phyloP scores from a whole-genome alignment of 2,888 invertebrate genomes.

The Stratiomys singularior region DNA sequence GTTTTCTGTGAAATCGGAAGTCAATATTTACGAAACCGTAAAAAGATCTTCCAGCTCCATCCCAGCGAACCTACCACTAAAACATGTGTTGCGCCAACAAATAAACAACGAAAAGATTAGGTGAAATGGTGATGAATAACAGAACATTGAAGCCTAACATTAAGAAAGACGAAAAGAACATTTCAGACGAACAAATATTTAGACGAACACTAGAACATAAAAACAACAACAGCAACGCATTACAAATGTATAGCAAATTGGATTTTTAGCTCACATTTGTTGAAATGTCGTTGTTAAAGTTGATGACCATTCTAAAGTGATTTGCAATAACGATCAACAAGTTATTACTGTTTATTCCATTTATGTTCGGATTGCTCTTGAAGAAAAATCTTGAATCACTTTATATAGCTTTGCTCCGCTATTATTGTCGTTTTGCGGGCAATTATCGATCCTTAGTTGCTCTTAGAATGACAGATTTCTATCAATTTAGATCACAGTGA shows the following conservation, averaged over 20 bases:
- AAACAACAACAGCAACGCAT: background rate
- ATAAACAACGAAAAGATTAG: background rate
- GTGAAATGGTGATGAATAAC: background rate
- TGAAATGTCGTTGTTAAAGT: constrained; percentile 22
- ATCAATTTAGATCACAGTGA: background rate
- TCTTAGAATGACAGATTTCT: background rate
- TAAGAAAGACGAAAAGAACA: background rate
- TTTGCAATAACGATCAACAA: background rate
- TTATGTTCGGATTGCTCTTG: background rate
- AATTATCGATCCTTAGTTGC: background rate
- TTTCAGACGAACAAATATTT: constrained; percentile 15
- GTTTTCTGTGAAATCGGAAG: too few relatives aligned
- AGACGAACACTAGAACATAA: constrained; percentile 32
- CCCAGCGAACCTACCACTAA: too few relatives aligned
- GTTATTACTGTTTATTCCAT: constrained; percentile 18
- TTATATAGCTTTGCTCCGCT: constrained; percentile 9
- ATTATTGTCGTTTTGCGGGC: background rate
- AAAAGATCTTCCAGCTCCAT: too few relatives aligned
- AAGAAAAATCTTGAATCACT: constrained; percentile 29
- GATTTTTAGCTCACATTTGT: constrained; percentile 34
- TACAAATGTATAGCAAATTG: background rate
- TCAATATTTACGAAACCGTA: too few relatives aligned
- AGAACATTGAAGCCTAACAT: constrained; percentile 8
- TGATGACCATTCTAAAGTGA: constrained; percentile 34
- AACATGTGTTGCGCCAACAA: background rate